These are phyloP conservation scores for Choloepus hoffmanni DNA, from an alignment of 2,113 vertebrate genomes.

Conservation along the genomic window DNA sequence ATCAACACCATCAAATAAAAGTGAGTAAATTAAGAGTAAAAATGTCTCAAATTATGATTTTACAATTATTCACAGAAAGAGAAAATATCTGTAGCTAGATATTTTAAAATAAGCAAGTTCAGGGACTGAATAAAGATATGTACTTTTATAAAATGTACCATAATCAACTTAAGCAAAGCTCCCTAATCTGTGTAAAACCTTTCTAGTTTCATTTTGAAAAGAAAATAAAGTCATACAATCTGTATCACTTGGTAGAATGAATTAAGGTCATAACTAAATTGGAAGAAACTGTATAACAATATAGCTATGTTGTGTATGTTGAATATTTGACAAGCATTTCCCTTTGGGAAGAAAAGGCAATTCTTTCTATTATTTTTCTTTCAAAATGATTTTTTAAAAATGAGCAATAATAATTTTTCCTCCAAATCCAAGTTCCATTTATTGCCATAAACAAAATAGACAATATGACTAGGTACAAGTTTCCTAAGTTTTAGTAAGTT, in stretches of 20 bases:
- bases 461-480: not conserved
- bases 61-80: not conserved
- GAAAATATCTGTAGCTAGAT: constrained; percentile 20
- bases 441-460: not conserved
- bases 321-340: not conserved
- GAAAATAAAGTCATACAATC: not conserved
- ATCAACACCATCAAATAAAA: not conserved
- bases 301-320: not conserved
- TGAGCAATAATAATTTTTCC: not conserved
- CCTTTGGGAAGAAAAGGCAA: not conserved
- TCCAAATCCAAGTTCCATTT: not conserved
- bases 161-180: not conserved
- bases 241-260: not conserved
- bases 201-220: not conserved
- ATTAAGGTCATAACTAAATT: not conserved
- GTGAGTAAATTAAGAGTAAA: not conserved
- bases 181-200: not conserved
- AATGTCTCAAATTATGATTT: not conserved
- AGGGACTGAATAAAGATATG: not conserved
- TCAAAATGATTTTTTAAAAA: not conserved
- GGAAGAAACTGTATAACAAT: not conserved
- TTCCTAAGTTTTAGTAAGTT: not conserved
- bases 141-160: not conserved
- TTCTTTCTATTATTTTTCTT: not conserved
- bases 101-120: constrained; percentile 11